Base-by-base conservation (phyloP, 2,797 vertebrate species). In the Macrochelys suwanniensis region DNA sequence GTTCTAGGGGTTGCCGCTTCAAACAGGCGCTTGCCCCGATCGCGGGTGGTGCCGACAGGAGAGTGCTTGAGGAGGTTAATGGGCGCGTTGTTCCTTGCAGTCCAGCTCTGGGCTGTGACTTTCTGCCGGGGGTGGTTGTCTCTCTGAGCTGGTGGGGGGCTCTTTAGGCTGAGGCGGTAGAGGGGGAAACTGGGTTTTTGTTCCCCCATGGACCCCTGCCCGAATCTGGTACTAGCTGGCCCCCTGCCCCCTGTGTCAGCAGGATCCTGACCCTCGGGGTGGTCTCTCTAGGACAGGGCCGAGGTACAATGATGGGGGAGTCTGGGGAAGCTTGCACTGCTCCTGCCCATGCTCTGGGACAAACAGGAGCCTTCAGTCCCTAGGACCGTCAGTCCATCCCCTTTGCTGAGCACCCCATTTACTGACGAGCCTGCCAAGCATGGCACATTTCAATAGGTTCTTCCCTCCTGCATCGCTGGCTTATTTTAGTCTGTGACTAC, bases 391-490 rank as follows among this genome's bases (percentile, higher is more conserved):
- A 23, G 11, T 47, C 21, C 26, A 87, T 77, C 87, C 15, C 95
- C 89, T 33, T 78, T 76, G 87, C 21, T 23, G 0, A 79, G 86
- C 0, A 1, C 77, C 26, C 0, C 0, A 2, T 94, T 88, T 10
- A 3, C 82, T 5, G 11, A 28, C 89, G 79, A 37, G 83, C 82
- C 95, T 95, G 96, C 95, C 96, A 97, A 97, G 92, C 93, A n/a
- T 92, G 7, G 88, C 97, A 95, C 93, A 0, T 94, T n/a, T n/a
- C n/a, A n/a, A n/a, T n/a, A n/a, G n/a, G n/a, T n/a, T n/a, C n/a
- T 89, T 93, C 97, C 95, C 95, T 95, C 96, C 93, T 1, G 54
- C 89, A 90, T 97, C 96, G 95, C 96, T 51, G 90, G 95, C 89
- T 78, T 2, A 0, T 51, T 74, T 90, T 82, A 6, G 89, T 45